Percentiles rank a stretch among this genome's conserved stretches.
Conservation (phyloP, 2,888 invertebrate species). For the Drosophila rubida region DNA sequence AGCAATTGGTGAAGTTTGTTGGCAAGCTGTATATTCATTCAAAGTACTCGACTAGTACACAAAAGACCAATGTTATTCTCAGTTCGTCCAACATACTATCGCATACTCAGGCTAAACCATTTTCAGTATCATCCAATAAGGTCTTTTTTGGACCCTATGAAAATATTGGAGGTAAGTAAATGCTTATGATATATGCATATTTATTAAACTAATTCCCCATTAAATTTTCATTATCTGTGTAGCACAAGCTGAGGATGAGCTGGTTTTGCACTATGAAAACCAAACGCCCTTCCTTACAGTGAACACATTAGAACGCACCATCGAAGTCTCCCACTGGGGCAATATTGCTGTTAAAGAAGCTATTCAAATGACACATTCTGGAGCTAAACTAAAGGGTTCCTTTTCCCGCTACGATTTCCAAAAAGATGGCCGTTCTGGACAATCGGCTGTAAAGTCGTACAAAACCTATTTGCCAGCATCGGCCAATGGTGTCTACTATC, state of each 20-base stretch:
- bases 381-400: constrained; percentile 96
- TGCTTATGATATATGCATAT: not conserved
- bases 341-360: constrained; percentile 98
- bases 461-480: constrained; percentile 94
- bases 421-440: constrained; percentile 94
- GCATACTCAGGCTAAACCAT: constrained; percentile 91
- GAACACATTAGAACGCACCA: constrained; percentile 91
- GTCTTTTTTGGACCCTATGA: constrained; percentile 96
- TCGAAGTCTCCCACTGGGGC: constrained; percentile 99
- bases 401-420: constrained; percentile 99
- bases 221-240: constrained; percentile 16
- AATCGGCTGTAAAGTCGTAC: constrained; percentile 96
- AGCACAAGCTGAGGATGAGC: constrained; percentile 87
- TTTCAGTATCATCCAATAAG: constrained; percentile 90
- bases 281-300: constrained; percentile 98
- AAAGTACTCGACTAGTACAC: constrained; percentile 92
- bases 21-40: constrained; percentile 94
- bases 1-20: constrained; percentile 94
- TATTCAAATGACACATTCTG: constrained; percentile 95
- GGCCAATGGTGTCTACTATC: constrained; percentile 97
- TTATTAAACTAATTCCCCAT: not conserved
- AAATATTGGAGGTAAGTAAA: constrained; percentile 86
- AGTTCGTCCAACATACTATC: constrained; percentile 92
- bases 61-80: constrained; percentile 92
- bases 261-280: constrained; percentile 97